Percentiles rank a stretch among this genome's conserved stretches.
phyloP scores from a whole-genome alignment of 2,888 invertebrate species.

The Empis stercorea region DNA sequence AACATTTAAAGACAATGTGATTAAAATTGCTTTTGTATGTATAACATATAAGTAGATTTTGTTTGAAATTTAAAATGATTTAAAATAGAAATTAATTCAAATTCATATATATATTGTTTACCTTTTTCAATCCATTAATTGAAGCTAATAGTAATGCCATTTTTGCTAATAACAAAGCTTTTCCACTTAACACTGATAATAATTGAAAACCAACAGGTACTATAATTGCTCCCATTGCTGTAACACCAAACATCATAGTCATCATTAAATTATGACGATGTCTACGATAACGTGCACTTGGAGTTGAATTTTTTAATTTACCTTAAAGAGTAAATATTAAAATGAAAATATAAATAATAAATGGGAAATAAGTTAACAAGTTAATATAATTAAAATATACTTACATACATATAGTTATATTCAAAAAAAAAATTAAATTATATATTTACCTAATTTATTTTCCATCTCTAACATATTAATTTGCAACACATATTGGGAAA shows the following conservation, averaged over 20 bases:
- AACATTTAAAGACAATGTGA: no score
- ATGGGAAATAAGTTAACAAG: no score
- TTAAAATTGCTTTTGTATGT: no score
- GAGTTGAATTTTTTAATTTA: conserved; percentile 10
- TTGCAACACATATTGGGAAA: conserved; percentile 53
- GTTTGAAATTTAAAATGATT: no score
- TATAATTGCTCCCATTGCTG: conserved; percentile 61
- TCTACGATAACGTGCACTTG: conserved; percentile 29
- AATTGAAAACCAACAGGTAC: conserved; percentile 77
- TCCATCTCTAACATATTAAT: conserved; percentile 41
- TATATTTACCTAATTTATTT: conserved; percentile 10
- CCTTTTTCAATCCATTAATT: conserved; percentile 67
- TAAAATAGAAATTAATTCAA: no score
- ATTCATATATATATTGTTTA: no score
- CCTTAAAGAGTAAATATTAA: no score
- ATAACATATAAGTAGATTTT: no score
- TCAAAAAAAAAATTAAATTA: not conserved
- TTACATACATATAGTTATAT: not conserved
- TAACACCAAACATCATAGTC: conserved; percentile 65
- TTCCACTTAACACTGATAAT: conserved; percentile 67
- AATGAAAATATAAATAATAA: no score
- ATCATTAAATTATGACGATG: conserved; percentile 54
- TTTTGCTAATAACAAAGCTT: conserved; percentile 65
- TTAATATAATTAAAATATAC: no score
- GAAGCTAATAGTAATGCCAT: conserved; percentile 68